Evolutionary conservation across 2,888 invertebrate genomes (phyloP), one percentile per base, ranked within the genome.

Genomic region (Autographa gamma): DNA sequence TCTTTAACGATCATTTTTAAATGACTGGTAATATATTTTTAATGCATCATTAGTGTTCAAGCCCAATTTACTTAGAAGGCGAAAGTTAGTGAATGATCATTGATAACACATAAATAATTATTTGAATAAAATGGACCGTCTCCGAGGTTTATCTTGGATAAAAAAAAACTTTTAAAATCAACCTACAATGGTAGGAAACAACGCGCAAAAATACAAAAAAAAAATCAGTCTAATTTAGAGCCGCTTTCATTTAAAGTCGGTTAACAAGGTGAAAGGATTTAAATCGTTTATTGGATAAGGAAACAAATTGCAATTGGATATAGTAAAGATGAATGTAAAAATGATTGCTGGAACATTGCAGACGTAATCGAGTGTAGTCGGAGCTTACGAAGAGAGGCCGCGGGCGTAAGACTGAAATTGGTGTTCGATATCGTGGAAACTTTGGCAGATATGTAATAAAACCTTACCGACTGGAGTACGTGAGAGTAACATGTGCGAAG

Each of bases 21-120:
- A 64, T 70, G 62, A 25, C n/a, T 38, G 3, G 1, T 81, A 79
- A 79, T 73, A 38, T 32, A 71, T 70, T 71, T 79, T 71, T 74
- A 81, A 81, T 81, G 79, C 0, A 18, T 54, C 66, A 58, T 73
- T 71, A 63, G 11, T 43, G 25, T 32, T 56, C 52, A 18, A n/a
- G 41, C 11, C 19, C 9, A 18, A 58, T 54, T 43, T 56, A 52
- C n/a, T 14, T 32, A 52, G 25, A 48, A 19, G 13, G 13, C 54
- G 19, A 19, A 25, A 56, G 59, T 31, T 32, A 5, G 5, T 25
- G 8, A 58, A 25, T 19, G 13, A 25, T 25, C 25, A 25, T 25
- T 25, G 25, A 25, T 25, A 2, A 25, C 25, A 25, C 25, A 25
- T 25, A 25, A 25, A 25, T 25, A 25, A 25, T 25, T 25, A 25